Percentiles rank a stretch among this genome's conserved stretches.
These are phyloP conservation scores for Drosophila recens DNA, from an alignment of 2,888 invertebrate species.

Conservation along the genomic window DNA sequence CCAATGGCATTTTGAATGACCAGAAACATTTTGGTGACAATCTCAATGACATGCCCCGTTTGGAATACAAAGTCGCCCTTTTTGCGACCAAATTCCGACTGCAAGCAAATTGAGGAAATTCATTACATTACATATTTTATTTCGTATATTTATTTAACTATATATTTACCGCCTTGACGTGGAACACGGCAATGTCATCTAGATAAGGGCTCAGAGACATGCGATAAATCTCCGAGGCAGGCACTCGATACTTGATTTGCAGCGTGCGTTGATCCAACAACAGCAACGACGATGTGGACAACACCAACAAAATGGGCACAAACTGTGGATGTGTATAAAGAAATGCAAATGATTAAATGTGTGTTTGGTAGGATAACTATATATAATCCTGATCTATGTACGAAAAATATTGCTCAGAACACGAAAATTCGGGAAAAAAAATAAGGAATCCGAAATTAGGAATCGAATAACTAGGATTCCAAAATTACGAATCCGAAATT, in stretches of 20 bases:
- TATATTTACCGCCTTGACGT: constrained; percentile 90
- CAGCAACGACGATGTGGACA: constrained; percentile 93
- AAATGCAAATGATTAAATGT: too few species aligned
- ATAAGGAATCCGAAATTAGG: too few species aligned
- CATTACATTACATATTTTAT: not conserved
- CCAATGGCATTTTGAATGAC: constrained; percentile 94
- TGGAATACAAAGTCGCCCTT: constrained; percentile 96
- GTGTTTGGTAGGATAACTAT: too few species aligned
- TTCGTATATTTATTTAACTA: not conserved
- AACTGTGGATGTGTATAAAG: constrained; percentile 86
- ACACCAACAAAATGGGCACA: constrained; percentile 92
- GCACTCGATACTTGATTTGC: constrained; percentile 94
- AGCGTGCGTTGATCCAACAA: constrained; percentile 93
- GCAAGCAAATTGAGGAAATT: constrained; percentile 51
- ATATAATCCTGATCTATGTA: too few species aligned
- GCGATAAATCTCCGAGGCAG: constrained; percentile 92
- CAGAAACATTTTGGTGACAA: constrained; percentile 95
- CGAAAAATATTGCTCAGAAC: too few species aligned
- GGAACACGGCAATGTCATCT: constrained; percentile 95
- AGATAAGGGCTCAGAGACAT: constrained; percentile 93
- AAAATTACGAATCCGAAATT: too few species aligned
- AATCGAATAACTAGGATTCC: too few species aligned
- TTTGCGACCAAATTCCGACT: constrained; percentile 89
- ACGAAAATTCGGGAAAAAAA: too few species aligned
- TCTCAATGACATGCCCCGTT: constrained; percentile 95